These are phyloP conservation scores for Aethina tumida DNA, from an alignment of 1,140 invertebrate species.

Conservation along the genomic window DNA sequence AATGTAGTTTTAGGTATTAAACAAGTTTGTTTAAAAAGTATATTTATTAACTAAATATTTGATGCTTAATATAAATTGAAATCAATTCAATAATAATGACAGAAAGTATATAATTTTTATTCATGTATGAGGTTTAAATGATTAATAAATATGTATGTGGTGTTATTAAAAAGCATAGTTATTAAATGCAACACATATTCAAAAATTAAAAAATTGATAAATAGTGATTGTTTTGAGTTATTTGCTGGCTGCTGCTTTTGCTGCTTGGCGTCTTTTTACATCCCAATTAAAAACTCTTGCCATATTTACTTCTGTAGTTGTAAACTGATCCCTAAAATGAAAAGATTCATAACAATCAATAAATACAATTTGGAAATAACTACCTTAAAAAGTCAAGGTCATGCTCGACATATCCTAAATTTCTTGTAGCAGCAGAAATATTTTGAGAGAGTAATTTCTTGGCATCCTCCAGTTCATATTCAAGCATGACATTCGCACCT, in stretches of 20 bases:
- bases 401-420: constrained; percentile 74
- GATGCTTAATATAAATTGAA: no score
- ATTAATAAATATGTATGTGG: no score
- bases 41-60: no score
- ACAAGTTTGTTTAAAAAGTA: no score
- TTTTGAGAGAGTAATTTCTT: constrained; percentile 80
- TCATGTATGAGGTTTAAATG: no score
- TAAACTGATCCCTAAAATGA: constrained; percentile 85
- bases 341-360: constrained; percentile 4
- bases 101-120: no score
- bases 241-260: constrained; percentile 26
- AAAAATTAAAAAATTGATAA: no score
- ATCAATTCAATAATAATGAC: no score
- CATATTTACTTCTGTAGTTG: constrained; percentile 98
- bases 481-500: constrained; percentile 97
- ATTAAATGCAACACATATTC: no score
- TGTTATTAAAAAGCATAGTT: no score
- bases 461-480: constrained; percentile 91
- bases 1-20: no score
- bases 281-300: constrained; percentile 94
- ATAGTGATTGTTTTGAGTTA: no score
- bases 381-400: constrained; percentile 82
- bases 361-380: neutral
- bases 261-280: constrained; percentile 74
- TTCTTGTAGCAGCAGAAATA: constrained; percentile 75